Base-by-base conservation (phyloP, 1,140 invertebrate genomes). In the Agrypnia vestita region DNA sequence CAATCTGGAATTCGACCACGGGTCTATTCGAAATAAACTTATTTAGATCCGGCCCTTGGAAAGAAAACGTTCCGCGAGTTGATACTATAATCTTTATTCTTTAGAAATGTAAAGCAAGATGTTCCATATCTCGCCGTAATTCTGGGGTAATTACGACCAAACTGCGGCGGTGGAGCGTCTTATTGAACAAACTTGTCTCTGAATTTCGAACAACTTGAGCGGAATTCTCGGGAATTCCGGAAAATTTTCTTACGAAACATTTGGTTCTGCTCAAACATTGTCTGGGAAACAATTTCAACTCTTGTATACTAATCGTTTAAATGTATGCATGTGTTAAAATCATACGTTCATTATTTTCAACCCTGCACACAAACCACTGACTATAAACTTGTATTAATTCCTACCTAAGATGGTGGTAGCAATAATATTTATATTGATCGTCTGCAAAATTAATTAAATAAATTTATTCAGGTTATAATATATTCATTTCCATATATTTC, bases 161-260 rank as follows among this genome's bases (percentile, higher is more conserved):
- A 51, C n/a, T 51, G 49, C n/a, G 49, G 49, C 49, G 25, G 25
- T 35, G 43, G 64, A 69, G 15, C 64, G 64, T 69, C 64, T 69
- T 62, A 62, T 62, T 69, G 64, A 69, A 49, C 64, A 49, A 69
- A 69, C 64, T 69, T 69, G 64, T 69, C 64, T 67, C 44, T 69
- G 43, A 44, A 49, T 46, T 49, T 49, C 4, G 25, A 62, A 43
- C 61, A n/a, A 47, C 43, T 69, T 15, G 61, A 15, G 64, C 15
- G 13, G 17, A 69, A 49, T 69, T 46, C 43, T 7, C 4, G 35
- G 17, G 44, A 15, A 69, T 46, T 9, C 43, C 1, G 44, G 35
- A 17, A 69, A 69, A 69, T 69, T 69, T 69, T 69, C 35, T 69
- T 69, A 47, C 15, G 17, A 47, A 69, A 35, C 4, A 15, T 69